A percentile compares a stretch with the other conserved stretches of the same genome.
These are phyloP conservation scores for Podabrus alpinus DNA, from an alignment of 2,888 invertebrate genomes.

Conservation along the genomic window DNA sequence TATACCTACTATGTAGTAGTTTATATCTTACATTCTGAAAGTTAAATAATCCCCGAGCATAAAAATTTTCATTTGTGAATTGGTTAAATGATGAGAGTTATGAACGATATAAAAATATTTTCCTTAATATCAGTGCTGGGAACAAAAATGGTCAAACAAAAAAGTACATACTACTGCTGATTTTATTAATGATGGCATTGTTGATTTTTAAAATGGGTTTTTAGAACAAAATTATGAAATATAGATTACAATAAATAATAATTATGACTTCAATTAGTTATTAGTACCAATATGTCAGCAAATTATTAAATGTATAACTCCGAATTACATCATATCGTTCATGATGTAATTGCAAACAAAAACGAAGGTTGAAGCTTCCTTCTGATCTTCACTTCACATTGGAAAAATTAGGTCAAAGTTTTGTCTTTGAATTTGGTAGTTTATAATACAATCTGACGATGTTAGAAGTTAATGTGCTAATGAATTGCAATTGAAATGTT, in stretches of 20 bases:
- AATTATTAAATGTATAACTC: conserved; percentile 20
- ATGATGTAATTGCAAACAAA: conserved; percentile 25
- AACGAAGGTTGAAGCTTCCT: conserved; percentile 28
- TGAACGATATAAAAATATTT: too few relatives aligned
- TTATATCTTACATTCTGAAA: too few relatives aligned
- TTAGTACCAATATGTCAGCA: conserved; percentile 17
- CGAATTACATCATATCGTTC: conserved; percentile 24
- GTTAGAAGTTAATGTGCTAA: not conserved
- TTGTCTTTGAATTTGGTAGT: conserved; percentile 20
- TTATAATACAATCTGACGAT: not conserved
- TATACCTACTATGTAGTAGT: too few relatives aligned
- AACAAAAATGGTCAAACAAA: too few relatives aligned
- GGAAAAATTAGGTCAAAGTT: conserved; percentile 37
- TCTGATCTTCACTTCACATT: conserved; percentile 37
- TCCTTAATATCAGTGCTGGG: too few relatives aligned
- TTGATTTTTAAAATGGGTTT: conserved; percentile 15
- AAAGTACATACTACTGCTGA: not conserved
- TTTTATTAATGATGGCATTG: not conserved
- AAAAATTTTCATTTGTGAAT: too few relatives aligned
- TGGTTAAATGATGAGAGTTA: too few relatives aligned
- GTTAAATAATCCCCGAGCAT: too few relatives aligned
- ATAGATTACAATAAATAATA: conserved; percentile 9
- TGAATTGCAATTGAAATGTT: too few relatives aligned
- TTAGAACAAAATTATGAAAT: conserved; percentile 20
- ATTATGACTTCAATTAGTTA: conserved; percentile 10